Evolutionary conservation across 2,113 vertebrate genomes (phyloP).

Genomic region (Telmatochromis sp.): DNA sequence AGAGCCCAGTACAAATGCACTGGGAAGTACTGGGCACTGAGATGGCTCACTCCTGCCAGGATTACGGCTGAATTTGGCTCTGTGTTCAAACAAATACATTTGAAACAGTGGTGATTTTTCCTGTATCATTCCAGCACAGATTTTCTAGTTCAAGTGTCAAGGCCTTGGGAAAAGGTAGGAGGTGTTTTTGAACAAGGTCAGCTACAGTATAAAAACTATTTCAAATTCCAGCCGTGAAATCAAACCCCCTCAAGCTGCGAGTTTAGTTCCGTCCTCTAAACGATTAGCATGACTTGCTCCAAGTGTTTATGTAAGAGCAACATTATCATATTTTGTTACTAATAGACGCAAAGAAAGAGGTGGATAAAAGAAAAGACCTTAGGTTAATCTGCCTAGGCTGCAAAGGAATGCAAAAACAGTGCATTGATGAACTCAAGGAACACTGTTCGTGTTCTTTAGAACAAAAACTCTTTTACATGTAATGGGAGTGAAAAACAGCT

Average conservation of each 20-base stretch:
- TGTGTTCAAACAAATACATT: slow-evolving; percentile 18
- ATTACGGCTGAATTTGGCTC: slow-evolving; percentile 31
- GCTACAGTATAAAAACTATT: not conserved
- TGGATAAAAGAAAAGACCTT: slow-evolving; percentile 19
- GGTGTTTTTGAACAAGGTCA: not conserved
- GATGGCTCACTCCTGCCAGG: slow-evolving; percentile 28
- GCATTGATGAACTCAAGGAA: not conserved
- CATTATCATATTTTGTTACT: slow-evolving; percentile 35
- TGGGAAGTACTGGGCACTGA: slow-evolving; percentile 25
- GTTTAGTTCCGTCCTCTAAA: not conserved
- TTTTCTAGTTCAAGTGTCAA: not conserved
- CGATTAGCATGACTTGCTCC: not conserved
- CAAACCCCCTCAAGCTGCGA: not conserved
- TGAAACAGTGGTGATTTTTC: not conserved
- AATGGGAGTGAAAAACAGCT: not conserved
- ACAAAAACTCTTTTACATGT: not conserved
- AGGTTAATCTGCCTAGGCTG: slow-evolving; percentile 7
- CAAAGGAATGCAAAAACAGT: slow-evolving; percentile 17
- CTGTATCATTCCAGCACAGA: not conserved
- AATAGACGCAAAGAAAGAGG: not conserved
- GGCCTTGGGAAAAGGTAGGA: not conserved
- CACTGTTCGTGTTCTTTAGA: not conserved
- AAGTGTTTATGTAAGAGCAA: slow-evolving; percentile 11
- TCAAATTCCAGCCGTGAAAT: slow-evolving; percentile 1
- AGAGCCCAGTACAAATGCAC: slow-evolving; percentile 28